Base-by-base conservation (phyloP, 1,140 invertebrate species). In the Delia radicum region DNA sequence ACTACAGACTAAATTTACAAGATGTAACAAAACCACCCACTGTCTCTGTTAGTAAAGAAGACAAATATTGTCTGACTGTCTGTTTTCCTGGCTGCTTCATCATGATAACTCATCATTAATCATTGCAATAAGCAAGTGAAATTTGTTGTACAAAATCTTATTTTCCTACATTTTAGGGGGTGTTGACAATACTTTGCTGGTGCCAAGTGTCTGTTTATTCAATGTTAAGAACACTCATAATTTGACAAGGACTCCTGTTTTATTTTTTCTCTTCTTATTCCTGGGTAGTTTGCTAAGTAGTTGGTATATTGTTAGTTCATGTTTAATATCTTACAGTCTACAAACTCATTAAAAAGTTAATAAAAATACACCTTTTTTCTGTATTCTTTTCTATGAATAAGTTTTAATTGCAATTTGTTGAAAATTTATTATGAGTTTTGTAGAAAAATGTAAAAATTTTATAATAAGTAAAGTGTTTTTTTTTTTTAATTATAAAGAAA, bases 271-370 rank as follows among this genome's bases (percentile, higher is more conserved):
- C 8, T 24, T 55, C n/a, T 6, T 6, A 18, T 55, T 55, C 48
- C 48, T 55, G 6, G n/a, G n/a, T 0, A 55, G 48, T 55, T 21
- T 55, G 3, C n/a, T 21, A 55, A 55, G 48, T 55, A 55, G 48
- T 55, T 55, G 48, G n/a, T 0, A 55, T 18, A 21, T 21, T 8
- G 24, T 55, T 55, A 21, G 21, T 55, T 7, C n/a, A n/a, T 42
- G 10, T 13, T 42, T 42, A 10, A 10, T 42, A 42, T 0, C 37
- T 1, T 15, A 55, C 48, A 55, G 48, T 55, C 18, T 21, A 55
- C 48, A 55, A 55, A 55, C 48, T 55, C 48, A 55, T 55, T 55
- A 55, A 55, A 55, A 55, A 55, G 48, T 55, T 55, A 55, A 55
- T 55, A 55, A 55, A 46, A 55, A 55, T 55, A 5, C 21, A 55